Conservation (phyloP, 2,888 invertebrate species). For the Chesias legatella region DNA sequence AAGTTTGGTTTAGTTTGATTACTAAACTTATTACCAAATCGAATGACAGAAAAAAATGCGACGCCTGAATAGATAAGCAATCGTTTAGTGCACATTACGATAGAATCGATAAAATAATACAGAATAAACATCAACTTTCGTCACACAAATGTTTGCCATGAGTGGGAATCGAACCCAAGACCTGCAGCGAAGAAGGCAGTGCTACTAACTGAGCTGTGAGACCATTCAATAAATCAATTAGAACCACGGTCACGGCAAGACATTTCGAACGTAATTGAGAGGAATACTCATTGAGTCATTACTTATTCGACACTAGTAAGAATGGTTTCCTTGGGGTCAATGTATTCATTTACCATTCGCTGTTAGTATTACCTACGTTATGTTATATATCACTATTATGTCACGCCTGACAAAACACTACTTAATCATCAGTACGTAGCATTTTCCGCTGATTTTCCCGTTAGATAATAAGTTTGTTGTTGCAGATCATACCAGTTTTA, state of each 20-base stretch:
- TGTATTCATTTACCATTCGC: slow-evolving; percentile 10
- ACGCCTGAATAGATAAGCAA: slow-evolving; percentile 1
- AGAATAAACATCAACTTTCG: not conserved
- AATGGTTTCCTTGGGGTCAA: slow-evolving; percentile 13
- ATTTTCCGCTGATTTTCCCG: slow-evolving; percentile 5
- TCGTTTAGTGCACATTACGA: not conserved
- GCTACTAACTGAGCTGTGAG: too few relatives aligned
- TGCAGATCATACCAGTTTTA: too few relatives aligned
- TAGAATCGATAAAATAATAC: too few relatives aligned
- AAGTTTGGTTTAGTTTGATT: too few relatives aligned
- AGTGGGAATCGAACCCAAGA: too few relatives aligned
- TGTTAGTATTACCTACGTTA: not conserved
- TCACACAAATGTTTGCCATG: too few relatives aligned
- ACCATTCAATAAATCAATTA: too few relatives aligned
- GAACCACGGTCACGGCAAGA: too few relatives aligned
- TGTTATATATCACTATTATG: slow-evolving; percentile 5
- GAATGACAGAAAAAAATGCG: not conserved
- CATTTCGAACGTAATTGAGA: too few relatives aligned
- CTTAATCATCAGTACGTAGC: not conserved
- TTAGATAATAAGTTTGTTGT: slow-evolving; percentile 5
- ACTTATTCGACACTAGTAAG: not conserved
- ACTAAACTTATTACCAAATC: too few relatives aligned
- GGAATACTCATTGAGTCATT: too few relatives aligned
- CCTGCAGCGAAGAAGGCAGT: too few relatives aligned
- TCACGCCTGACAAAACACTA: slow-evolving; percentile 2